A percentile compares a stretch with the other conserved stretches of the same genome.
Evolutionary conservation across 1,140 invertebrate species (phyloP).

Genomic region (Oryzaephilus surinamensis): DNA sequence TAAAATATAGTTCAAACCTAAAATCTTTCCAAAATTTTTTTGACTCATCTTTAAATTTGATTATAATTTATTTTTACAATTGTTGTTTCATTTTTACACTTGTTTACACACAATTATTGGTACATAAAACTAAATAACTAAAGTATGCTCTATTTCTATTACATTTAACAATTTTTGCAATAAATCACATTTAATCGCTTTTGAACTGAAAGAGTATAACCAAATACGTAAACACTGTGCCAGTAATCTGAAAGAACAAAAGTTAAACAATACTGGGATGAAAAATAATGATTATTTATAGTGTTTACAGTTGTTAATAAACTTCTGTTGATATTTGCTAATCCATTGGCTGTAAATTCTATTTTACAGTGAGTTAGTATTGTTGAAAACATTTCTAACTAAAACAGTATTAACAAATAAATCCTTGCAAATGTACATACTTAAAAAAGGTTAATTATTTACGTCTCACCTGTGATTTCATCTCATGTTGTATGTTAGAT

Average conservation of each 20-base stretch:
- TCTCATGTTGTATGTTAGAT: not conserved
- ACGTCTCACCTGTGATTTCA: slow-evolving; percentile 2
- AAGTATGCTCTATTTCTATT: too few species aligned
- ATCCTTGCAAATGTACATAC: not conserved
- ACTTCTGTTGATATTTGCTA: not conserved
- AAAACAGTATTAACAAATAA: slow-evolving; percentile 1
- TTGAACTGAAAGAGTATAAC: slow-evolving; percentile 7
- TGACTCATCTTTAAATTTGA: too few species aligned
- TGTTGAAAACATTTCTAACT: slow-evolving; percentile 1
- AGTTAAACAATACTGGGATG: too few species aligned
- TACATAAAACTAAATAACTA: too few species aligned
- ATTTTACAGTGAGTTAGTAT: slow-evolving; percentile 4
- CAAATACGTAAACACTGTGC: slow-evolving; percentile 3
- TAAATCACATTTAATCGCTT: too few species aligned
- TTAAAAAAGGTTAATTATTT: slow-evolving; percentile 1
- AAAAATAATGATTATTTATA: not conserved
- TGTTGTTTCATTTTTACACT: too few species aligned
- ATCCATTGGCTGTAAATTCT: slow-evolving; percentile 1
- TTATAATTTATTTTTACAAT: too few species aligned
- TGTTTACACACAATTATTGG: too few species aligned
- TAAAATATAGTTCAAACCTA: too few species aligned
- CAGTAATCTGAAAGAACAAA: slow-evolving; percentile 1
- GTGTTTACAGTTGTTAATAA: not conserved
- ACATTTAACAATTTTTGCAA: too few species aligned
- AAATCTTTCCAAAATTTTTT: too few species aligned